Percentiles rank a stretch among this genome's conserved stretches.
Evolutionary conservation across 2,797 vertebrate species (phyloP).

Genomic region (Crax fasciolata): DNA sequence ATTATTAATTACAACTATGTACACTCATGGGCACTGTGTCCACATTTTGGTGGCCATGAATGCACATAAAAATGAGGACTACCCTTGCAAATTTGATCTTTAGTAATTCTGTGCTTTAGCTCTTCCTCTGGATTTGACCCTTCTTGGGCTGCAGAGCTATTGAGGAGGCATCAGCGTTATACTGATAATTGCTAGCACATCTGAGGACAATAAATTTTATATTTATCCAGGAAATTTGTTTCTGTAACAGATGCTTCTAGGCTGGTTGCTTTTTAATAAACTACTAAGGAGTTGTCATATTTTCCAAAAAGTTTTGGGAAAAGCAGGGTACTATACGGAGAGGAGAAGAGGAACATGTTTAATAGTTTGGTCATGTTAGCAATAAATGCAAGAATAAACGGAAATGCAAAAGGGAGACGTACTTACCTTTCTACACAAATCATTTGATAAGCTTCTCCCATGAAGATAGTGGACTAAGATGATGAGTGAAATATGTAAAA

Average conservation of each 20-base stretch:
- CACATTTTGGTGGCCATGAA: neutral
- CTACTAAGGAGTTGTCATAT: neutral
- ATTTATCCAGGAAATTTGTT: neutral
- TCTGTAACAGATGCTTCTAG: neutral
- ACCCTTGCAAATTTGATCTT: neutral
- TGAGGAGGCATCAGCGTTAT: neutral
- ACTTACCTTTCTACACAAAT: conserved; percentile 9
- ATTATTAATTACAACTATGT: neutral
- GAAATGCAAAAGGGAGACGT: neutral
- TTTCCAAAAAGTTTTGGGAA: neutral
- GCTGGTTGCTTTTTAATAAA: neutral
- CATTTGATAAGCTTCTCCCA: neutral
- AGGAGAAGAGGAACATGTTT: neutral
- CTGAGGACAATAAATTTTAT: neutral
- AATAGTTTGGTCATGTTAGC: conserved; percentile 12
- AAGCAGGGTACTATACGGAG: neutral
- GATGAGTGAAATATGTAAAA: conserved; percentile 57
- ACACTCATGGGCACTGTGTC: neutral
- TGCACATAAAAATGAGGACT: neutral
- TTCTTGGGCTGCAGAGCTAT: neutral
- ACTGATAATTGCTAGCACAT: neutral
- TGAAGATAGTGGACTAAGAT: neutral
- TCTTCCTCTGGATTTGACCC: neutral
- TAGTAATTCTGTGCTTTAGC: neutral
- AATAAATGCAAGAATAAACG: conserved; percentile 30